Evolutionary conservation across 2,888 invertebrate genomes (phyloP).

Genomic region (Pachycephus smyrnensis): DNA sequence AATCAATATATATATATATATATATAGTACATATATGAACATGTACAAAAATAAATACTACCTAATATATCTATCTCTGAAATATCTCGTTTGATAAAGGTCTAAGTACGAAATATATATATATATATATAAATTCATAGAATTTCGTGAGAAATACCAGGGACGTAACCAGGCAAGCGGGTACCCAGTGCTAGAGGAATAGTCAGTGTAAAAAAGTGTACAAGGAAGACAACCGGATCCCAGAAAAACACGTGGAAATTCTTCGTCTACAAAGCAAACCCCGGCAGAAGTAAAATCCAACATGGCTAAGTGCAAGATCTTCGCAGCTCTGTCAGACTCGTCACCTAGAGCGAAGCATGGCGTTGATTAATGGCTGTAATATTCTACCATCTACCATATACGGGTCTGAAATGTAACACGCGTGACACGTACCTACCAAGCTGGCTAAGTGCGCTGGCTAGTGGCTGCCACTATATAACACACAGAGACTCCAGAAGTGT

Average conservation of each 20-base stretch:
- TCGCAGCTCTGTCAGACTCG: slow-evolving; percentile 52
- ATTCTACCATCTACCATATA: slow-evolving; percentile 41
- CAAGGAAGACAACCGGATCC: not conserved
- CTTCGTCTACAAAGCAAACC: not conserved
- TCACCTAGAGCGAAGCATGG: slow-evolving; percentile 51
- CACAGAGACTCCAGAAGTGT: not conserved
- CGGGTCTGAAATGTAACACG: slow-evolving; percentile 18
- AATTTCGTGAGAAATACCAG: not conserved
- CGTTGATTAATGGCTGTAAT: slow-evolving; percentile 61
- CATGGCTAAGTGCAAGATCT: slow-evolving; percentile 5
- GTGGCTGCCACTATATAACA: not conserved
- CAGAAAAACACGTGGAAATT: not conserved
- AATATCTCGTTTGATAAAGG: not conserved
- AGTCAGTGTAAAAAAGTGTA: not conserved
- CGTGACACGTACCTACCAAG: slow-evolving; percentile 22
- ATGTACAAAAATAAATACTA: not conserved
- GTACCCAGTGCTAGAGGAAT: not conserved
- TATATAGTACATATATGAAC: too few species aligned
- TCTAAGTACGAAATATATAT: not conserved
- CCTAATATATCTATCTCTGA: not conserved
- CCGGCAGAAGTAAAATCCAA: not conserved
- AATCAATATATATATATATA: not conserved
- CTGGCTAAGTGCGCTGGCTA: slow-evolving; percentile 10
- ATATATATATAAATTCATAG: not conserved
- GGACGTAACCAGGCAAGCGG: not conserved